Base-by-base conservation (phyloP, 2,888 invertebrate species). In the Bimastos eiseni region DNA sequence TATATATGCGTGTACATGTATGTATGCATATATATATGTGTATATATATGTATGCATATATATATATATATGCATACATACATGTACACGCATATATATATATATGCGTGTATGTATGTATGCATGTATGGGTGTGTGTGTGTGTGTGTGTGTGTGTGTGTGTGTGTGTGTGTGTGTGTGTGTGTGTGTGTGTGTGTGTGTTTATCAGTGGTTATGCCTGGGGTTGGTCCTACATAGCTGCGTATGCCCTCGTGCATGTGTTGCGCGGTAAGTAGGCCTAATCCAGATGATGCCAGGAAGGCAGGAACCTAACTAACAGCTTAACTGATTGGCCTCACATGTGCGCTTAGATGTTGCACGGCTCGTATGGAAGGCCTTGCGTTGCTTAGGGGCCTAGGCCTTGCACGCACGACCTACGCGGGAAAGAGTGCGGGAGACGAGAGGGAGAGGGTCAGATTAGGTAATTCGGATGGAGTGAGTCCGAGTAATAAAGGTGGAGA, bases 101-200 rank as follows among this genome's bases (percentile, higher is more conserved):
- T 49, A 21, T 21, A 15, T 49, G 24, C 15, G 15, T 49, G 49
- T 21, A 21, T 49, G 21, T 24, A 49, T 21, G 21, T 21, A 24
- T 36, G 13, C 37, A 15, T 89, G 37, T 37, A 34, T 36, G 49
- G 55, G 19, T 11, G 15, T 90, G 34, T 36, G 49, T 13, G 70
- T n/a, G n/a, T 30, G 55, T 89, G 15, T 49, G 41, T 55, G 13
- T 41, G 89, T 41, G 15, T 30, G 5, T 41, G 36, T 49, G 33
- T 89, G 33, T 89, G 34, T 55, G 34, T 90, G 70, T 55, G 24
- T 90, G 19, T 90, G 36, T 55, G 36, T 36, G 33, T 70, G 36
- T 17, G 33, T 90, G n/a, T 91, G 84, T 38, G 17, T 83, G 30
- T 70, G 70, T 70, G n/a, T 70, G 30, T 70, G 70, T n/a, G 70